Evolutionary conservation across 2,113 vertebrate genomes (phyloP).

Genomic region (Hystrix brachyura): DNA sequence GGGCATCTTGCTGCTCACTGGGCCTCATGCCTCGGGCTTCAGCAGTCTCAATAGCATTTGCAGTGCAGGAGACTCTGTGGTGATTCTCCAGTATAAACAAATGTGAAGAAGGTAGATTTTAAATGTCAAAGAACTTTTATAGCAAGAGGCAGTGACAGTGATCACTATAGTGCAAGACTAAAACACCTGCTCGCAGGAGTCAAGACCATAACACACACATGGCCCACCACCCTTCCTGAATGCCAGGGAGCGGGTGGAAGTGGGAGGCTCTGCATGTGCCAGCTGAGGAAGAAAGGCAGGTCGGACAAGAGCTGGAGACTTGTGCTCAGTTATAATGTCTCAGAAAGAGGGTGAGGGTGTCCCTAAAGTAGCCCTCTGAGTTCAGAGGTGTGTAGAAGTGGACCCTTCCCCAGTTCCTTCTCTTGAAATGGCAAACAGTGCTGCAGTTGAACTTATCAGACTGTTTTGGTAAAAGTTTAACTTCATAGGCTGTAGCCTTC

Average conservation of each 20-base stretch:
- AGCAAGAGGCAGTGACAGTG: neutral
- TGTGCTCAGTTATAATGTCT: neutral
- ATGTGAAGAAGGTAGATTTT: neutral
- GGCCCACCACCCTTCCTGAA: rapidly evolving
- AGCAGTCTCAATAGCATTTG: neutral
- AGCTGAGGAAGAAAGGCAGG: neutral
- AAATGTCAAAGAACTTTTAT: neutral
- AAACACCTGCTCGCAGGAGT: neutral
- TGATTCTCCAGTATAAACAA: neutral
- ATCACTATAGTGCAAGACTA: neutral
- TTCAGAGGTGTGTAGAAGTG: neutral
- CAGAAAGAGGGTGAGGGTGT: neutral
- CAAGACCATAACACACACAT: neutral
- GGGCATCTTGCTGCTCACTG: neutral
- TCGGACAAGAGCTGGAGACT: neutral
- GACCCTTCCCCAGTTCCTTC: neutral
- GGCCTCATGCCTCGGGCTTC: neutral
- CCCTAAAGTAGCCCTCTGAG: neutral
- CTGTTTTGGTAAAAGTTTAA: neutral
- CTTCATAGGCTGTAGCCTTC: neutral
- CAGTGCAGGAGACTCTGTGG: neutral
- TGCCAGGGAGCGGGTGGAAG: neutral
- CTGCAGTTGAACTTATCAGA: neutral
- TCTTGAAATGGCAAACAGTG: neutral
- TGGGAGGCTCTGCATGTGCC: neutral